These are phyloP conservation scores for Athene noctua DNA, from an alignment of 2,113 vertebrate species.

Conservation along the genomic window DNA sequence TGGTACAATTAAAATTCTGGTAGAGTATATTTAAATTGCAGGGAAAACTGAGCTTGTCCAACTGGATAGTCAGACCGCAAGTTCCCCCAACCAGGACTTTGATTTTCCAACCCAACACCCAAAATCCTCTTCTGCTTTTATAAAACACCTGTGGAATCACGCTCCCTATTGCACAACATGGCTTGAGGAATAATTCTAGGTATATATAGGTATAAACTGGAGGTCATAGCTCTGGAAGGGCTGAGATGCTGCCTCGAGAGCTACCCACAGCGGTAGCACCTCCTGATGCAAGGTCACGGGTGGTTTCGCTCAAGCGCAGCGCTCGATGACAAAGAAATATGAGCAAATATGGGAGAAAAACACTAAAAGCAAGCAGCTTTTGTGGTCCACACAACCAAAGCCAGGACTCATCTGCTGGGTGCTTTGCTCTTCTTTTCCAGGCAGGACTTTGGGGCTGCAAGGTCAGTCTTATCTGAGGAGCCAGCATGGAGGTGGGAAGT, in stretches of 20 bases:
- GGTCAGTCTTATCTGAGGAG: neutral
- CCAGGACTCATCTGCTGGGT: neutral
- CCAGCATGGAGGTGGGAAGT: rapidly evolving
- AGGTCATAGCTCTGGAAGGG: neutral
- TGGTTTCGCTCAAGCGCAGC: neutral
- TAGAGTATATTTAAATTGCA: conserved; percentile 29
- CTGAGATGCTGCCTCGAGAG: neutral
- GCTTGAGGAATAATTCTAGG: neutral
- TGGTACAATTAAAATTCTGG: neutral
- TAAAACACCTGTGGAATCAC: neutral
- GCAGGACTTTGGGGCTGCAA: neutral
- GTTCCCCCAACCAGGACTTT: conserved; percentile 15
- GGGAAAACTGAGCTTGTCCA: conserved; percentile 46
- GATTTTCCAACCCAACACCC: conserved; percentile 9
- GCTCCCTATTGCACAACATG: neutral
- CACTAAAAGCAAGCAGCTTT: neutral
- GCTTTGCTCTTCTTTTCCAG: neutral
- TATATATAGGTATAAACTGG: rapidly evolving
- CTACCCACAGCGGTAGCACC: neutral
- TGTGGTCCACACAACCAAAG: neutral
- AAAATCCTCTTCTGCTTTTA: neutral
- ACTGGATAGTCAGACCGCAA: conserved; percentile 49
- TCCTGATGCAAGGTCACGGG: neutral
- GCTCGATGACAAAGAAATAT: rapidly evolving
- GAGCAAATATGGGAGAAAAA: neutral